phyloP scores from a whole-genome alignment of 2,888 invertebrate genomes.

The Pseudanteris insignis region DNA sequence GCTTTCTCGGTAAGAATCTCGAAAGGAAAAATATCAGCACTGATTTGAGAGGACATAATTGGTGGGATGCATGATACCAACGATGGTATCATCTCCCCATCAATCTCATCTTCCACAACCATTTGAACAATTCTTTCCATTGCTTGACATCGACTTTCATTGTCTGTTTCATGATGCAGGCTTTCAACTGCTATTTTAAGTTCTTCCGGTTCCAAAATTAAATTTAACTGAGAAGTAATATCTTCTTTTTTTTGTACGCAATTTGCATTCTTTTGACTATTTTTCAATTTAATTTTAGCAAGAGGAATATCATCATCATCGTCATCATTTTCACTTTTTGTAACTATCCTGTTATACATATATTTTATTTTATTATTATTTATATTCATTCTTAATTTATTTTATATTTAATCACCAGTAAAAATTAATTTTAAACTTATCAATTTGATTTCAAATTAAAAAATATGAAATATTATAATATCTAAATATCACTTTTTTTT shows the following conservation, averaged over 20 bases:
- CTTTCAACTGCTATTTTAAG: conserved; percentile 70
- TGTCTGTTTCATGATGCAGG: conserved; percentile 70
- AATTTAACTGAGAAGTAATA: conserved; percentile 56
- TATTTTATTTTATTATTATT: too few relatives aligned
- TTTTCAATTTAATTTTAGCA: conserved; percentile 78
- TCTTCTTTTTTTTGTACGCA: conserved; percentile 59
- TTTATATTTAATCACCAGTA: too few relatives aligned
- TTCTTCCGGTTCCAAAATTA: conserved; percentile 67
- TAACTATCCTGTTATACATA: conserved; percentile 56
- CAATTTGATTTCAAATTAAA: too few relatives aligned
- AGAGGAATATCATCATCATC: conserved; percentile 82
- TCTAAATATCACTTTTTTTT: too few relatives aligned
- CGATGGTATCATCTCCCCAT: conserved; percentile 70
- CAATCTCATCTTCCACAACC: conserved; percentile 72
- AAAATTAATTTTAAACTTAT: too few relatives aligned
- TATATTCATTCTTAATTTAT: too few relatives aligned
- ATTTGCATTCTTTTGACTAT: conserved; percentile 59
- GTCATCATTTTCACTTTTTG: conserved; percentile 71
- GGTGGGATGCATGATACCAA: conserved; percentile 72
- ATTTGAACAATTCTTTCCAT: conserved; percentile 74
- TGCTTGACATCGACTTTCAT: conserved; percentile 72
- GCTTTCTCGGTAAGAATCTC: conserved; percentile 69
- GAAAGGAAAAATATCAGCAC: conserved; percentile 69
- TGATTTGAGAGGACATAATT: conserved; percentile 69
- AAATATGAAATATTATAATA: too few relatives aligned